phyloP scores from a whole-genome alignment of 2,888 invertebrate species.

The Volucella inanis region DNA sequence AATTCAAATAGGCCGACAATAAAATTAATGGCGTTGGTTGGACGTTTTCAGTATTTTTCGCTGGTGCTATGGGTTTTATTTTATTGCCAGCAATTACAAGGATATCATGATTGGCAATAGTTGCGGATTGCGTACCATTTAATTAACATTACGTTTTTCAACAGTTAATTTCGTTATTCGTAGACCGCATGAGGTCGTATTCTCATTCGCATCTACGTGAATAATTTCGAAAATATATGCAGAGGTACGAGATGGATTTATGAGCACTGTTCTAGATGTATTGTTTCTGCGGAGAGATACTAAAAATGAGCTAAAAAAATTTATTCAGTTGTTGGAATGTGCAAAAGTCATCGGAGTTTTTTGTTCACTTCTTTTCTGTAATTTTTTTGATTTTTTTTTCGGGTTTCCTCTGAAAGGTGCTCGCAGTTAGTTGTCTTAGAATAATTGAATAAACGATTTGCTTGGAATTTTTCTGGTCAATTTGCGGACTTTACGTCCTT shows the following conservation, averaged over 20 bases:
- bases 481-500: no score
- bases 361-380: not conserved
- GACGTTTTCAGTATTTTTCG: not conserved
- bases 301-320: slow-evolving; percentile 3
- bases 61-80: slow-evolving; percentile 32
- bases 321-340: not conserved
- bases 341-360: not conserved
- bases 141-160: not conserved
- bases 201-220: not conserved
- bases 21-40: slow-evolving; percentile 52
- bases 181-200: not conserved
- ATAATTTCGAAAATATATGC: slow-evolving; percentile 29
- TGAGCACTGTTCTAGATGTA: slow-evolving; percentile 28
- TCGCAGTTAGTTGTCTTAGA: no score
- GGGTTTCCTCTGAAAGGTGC: not conserved
- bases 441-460: no score
- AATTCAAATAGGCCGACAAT: slow-evolving; percentile 39
- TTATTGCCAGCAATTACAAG: slow-evolving; percentile 48
- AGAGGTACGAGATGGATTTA: slow-evolving; percentile 22
- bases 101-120: not conserved
- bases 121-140: not conserved
- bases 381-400: not conserved
- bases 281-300: slow-evolving; percentile 4
- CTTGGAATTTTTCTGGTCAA: no score
- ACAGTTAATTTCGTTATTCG: slow-evolving; percentile 31